These are phyloP conservation scores for Hydractinia echinata DNA, from an alignment of 30 jellyfish, hydroid and myxozoan genomes.

Conservation along the genomic window DNA sequence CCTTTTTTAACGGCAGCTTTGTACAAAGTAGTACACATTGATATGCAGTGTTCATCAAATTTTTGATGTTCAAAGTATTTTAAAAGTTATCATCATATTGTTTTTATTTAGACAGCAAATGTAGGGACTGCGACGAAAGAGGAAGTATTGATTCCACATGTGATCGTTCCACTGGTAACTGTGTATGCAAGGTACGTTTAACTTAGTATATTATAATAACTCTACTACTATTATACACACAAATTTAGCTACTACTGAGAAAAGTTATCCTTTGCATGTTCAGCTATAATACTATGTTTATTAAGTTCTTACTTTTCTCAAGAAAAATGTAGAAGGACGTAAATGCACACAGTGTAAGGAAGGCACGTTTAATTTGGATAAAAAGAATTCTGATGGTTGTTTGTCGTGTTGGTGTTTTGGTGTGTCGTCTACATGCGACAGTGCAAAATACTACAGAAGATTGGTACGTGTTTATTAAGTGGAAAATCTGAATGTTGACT, in stretches of 20 bases:
- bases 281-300: not conserved
- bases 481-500: no score
- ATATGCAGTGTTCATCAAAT: not conserved
- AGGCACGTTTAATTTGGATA: slow-evolving; percentile 31
- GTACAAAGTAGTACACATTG: not conserved
- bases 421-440: slow-evolving; percentile 20
- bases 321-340: slow-evolving; percentile 34
- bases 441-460: slow-evolving; percentile 6
- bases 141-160: slow-evolving; percentile 12
- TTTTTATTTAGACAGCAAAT: not conserved
- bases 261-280: not conserved
- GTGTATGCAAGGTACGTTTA: slow-evolving; percentile 25
- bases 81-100: not conserved
- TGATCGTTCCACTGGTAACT: slow-evolving; percentile 26
- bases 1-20: not conserved
- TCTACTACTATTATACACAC: no score
- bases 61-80: not conserved
- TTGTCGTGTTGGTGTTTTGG: slow-evolving; percentile 42
- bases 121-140: slow-evolving; percentile 14
- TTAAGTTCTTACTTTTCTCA: not conserved
- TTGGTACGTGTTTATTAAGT: slow-evolving; percentile 2
- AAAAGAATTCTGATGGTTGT: slow-evolving; percentile 36
- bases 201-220: not conserved
- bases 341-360: slow-evolving; percentile 23
- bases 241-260: not conserved